These are phyloP conservation scores for Charanyca ferruginea DNA, from an alignment of 2,888 invertebrate genomes.

Conservation along the genomic window DNA sequence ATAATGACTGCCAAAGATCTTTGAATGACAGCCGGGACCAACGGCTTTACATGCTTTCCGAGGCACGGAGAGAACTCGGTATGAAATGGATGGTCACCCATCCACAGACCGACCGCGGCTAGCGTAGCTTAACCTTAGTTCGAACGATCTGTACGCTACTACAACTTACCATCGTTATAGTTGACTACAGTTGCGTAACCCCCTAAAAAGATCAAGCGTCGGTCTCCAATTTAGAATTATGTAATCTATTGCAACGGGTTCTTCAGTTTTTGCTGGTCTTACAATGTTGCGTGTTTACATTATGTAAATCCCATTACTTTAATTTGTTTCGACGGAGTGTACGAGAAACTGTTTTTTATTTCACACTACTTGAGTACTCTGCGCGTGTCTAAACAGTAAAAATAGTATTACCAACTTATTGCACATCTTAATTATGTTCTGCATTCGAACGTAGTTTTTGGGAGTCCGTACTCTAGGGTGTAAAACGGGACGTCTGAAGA, in stretches of 20 bases:
- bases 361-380: not conserved
- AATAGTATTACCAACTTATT: not conserved
- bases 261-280: constrained; percentile 8
- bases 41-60: no score
- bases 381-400: not conserved
- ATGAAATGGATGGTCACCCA: no score
- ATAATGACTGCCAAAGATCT: no score
- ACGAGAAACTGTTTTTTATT: not conserved
- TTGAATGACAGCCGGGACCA: no score
- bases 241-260: constrained; percentile 33
- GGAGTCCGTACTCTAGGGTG: no score
- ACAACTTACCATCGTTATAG: no score
- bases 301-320: constrained; percentile 8
- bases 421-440: constrained; percentile 1
- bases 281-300: constrained; percentile 20
- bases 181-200: no score
- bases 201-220: not conserved
- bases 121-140: no score
- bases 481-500: no score
- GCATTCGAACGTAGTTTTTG: not conserved
- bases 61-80: no score
- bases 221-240: constrained; percentile 18
- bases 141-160: no score
- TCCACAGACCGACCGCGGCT: no score
- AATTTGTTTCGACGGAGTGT: constrained; percentile 1